A percentile compares a stretch with the other conserved stretches of the same genome.
Conservation (phyloP, 2,888 invertebrate genomes). For the Lycocerus yunnanus region DNA sequence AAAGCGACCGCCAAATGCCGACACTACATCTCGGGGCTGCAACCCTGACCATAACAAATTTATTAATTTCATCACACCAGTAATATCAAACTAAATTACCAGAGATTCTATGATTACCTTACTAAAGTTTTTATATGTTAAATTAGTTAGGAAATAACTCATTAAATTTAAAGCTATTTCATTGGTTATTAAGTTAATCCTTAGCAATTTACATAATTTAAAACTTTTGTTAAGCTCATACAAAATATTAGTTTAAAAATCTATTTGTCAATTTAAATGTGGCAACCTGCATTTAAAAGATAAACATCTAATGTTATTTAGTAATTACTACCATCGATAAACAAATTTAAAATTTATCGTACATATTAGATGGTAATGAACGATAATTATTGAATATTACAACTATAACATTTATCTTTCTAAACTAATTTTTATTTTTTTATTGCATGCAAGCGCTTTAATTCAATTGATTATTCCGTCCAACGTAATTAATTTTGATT, state of each 20-base stretch:
- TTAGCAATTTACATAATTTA: slow-evolving; percentile 2
- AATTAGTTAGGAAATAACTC: slow-evolving; percentile 14
- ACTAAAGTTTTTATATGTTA: slow-evolving; percentile 14
- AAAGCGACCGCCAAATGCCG: slow-evolving; percentile 44
- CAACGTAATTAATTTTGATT: background rate
- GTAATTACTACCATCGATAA: slow-evolving; percentile 2
- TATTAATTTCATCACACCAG: slow-evolving; percentile 40
- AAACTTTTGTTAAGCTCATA: background rate
- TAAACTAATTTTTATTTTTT: background rate
- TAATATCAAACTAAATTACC: slow-evolving; percentile 22
- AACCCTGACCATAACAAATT: slow-evolving; percentile 47
- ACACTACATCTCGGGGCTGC: slow-evolving; percentile 42
- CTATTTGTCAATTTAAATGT: slow-evolving; percentile 2
- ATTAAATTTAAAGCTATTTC: background rate
- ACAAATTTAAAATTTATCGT: slow-evolving; percentile 4
- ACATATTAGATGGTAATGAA: background rate
- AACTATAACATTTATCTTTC: background rate
- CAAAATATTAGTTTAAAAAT: background rate
- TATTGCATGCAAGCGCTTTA: background rate
- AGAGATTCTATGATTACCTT: slow-evolving; percentile 21
- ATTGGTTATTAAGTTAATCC: slow-evolving; percentile 1
- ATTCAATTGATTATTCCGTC: background rate
- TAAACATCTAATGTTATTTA: slow-evolving; percentile 1
- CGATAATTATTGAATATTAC: background rate
- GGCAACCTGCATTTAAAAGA: background rate